phyloP scores from a whole-genome alignment of 2,888 invertebrate genomes.

The Isotomurus palustris region DNA sequence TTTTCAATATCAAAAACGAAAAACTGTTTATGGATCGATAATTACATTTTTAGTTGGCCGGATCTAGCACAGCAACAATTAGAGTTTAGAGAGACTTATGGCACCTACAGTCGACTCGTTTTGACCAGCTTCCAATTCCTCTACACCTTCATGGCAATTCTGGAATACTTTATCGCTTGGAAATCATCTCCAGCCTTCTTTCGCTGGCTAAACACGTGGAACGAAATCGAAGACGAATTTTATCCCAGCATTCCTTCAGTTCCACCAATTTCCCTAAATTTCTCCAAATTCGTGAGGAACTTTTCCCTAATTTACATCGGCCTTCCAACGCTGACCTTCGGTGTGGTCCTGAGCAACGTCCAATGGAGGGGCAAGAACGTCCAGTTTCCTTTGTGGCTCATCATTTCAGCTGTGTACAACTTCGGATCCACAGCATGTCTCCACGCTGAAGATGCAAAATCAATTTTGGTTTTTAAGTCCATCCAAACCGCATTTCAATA shows the following conservation, averaged over 20 bases:
- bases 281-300: background rate
- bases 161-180: constrained; percentile 1
- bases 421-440: background rate
- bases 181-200: background rate
- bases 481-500: background rate
- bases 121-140: background rate
- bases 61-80: background rate
- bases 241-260: background rate
- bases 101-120: background rate
- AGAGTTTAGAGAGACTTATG: background rate
- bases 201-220: background rate
- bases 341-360: too few species aligned
- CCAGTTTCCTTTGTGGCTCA: background rate
- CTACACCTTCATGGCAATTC: background rate
- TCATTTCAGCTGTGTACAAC: background rate
- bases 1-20: too few species aligned
- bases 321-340: background rate
- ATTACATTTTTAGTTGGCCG: background rate
- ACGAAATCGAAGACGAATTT: background rate
- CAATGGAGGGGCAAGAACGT: background rate
- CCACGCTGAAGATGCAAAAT: background rate
- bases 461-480: background rate
- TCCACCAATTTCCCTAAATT: background rate
- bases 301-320: background rate
- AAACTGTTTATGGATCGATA: too few species aligned